Evolutionary conservation across 1,140 invertebrate species (phyloP), one percentile per base, ranked within the genome.

Genomic region (Papilio xuthus): DNA sequence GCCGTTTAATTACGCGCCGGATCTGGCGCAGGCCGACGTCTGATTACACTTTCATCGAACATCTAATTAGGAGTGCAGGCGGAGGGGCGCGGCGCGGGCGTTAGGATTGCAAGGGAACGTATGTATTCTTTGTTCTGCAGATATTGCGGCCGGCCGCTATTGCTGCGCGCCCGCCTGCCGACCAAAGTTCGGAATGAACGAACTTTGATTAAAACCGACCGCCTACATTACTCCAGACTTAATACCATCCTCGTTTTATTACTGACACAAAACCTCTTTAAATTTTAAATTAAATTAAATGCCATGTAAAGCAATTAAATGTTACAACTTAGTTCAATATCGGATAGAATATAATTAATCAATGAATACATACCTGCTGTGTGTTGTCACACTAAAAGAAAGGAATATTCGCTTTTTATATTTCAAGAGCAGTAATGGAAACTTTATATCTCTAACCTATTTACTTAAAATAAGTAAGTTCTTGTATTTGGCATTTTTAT

Each of bases 41-140:
- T 92, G 92, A 94, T 94, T 93, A 94, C 92, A 93, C 89, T 93
- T 92, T 93, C 90, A 93, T 93, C 91, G 92, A 93, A 93, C 91
- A 91, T 93, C 90, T 93, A 93, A 93, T 93, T 93, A 90, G 90
- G 86, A 92, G 88, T 93, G 90, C 92, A 93, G 86, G 87, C 82
- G 83, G 71, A 78, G 81, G 69, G 79, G 80, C 82, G 85, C 81
- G 83, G 86, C 85, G 87, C 82, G 83, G n/a, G 71, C 80, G 81
- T 18, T 18, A 53, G 50, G 50, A 53, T 18, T 84, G 86, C 81
- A 84, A 82, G 82, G 85, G 85, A 85, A 89, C 88, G 88, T 88
- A 83, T 92, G 89, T 92, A 89, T 90, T 91, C 89, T 91, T 91
- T 91, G 88, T 91, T 86, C 89, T 82, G 79, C 79, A 86, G 86